Percentiles rank a stretch among this genome's conserved stretches.
phyloP scores from a whole-genome alignment of 2,113 vertebrate species.

The Mellivora capensis region DNA sequence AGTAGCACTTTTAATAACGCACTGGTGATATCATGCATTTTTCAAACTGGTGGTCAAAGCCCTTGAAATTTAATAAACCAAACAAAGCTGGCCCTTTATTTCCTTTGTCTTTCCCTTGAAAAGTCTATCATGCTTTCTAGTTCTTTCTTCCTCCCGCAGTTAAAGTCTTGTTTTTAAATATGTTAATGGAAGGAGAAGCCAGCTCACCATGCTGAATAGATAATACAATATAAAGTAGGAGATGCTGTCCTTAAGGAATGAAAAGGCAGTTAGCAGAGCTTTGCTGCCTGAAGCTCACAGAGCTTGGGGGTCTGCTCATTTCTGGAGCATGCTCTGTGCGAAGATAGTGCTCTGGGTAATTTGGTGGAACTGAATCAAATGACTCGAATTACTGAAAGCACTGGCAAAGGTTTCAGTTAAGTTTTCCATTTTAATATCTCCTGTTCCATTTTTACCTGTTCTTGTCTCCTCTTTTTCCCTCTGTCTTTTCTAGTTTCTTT shows the following conservation, averaged over 20 bases:
- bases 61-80: conserved; percentile 44
- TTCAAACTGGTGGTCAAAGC: conserved; percentile 24
- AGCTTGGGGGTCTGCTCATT: background rate
- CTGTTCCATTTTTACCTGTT: background rate
- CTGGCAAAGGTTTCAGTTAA: background rate
- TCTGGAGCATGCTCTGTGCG: background rate
- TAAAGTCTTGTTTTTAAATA: background rate
- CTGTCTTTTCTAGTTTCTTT: background rate
- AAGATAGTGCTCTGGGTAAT: background rate
- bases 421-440: background rate
- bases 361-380: background rate
- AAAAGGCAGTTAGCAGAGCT: background rate
- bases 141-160: background rate
- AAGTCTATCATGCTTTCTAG: conserved; percentile 16
- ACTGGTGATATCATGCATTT: conserved; percentile 41
- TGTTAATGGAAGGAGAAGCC: background rate
- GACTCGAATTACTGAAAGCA: background rate
- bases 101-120: conserved; percentile 40
- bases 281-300: background rate
- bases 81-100: conserved; percentile 7
- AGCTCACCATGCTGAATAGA: background rate
- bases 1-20: conserved; percentile 56
- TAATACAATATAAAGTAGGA: background rate
- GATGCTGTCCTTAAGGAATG: background rate
- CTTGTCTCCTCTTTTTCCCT: background rate